Evolutionary conservation across 1,140 invertebrate genomes (phyloP).

Genomic region (Dendrolimus kikuchii): DNA sequence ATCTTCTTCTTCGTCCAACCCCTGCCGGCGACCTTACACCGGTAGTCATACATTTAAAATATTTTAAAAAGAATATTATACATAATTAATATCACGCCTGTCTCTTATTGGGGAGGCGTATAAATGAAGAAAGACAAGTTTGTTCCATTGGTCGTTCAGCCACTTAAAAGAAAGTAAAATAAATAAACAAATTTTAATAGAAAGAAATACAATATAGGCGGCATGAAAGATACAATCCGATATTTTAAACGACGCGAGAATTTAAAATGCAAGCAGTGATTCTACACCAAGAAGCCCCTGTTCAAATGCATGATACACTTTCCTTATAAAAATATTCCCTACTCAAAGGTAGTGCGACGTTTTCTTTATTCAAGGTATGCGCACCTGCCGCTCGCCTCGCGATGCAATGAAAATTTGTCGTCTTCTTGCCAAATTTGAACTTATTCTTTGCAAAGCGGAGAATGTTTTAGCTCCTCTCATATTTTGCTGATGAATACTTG

Average conservation of each 20-base stretch:
- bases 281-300: constrained; percentile 14
- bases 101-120: no score
- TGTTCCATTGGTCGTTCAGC: no score
- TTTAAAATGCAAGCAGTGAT: constrained; percentile 27
- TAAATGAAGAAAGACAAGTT: no score
- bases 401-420: constrained; percentile 51
- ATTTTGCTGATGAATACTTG: constrained; percentile 30
- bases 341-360: constrained; percentile 21
- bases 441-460: constrained; percentile 37
- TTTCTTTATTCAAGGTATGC: constrained; percentile 43
- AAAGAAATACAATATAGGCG: background rate
- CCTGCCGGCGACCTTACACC: no score
- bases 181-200: no score
- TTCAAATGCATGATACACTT: constrained; percentile 27
- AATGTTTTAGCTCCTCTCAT: constrained; percentile 29
- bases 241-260: constrained; percentile 16
- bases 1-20: no score
- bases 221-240: constrained; percentile 7
- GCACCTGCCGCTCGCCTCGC: constrained; percentile 35
- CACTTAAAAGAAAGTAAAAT: no score
- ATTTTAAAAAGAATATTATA: no score
- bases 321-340: constrained; percentile 44
- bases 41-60: no score
- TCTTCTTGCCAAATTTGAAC: constrained; percentile 48
- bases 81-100: no score